Base-by-base conservation (phyloP, 2,113 vertebrate genomes). In the Larimichthys crocea region DNA sequence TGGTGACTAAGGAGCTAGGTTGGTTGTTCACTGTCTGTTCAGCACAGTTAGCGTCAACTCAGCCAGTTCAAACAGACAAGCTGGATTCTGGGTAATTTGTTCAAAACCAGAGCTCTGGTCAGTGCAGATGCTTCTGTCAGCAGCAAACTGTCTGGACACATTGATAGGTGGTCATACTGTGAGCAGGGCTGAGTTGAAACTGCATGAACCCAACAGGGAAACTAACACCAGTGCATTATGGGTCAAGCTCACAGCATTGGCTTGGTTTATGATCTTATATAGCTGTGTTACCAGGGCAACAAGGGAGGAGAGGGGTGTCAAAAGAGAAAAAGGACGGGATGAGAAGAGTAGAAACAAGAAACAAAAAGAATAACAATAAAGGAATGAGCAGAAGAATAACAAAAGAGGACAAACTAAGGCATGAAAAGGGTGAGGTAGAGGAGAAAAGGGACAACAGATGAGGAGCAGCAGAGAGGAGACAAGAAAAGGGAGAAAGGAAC, bases 401-500 rank as follows among this genome's bases (percentile, higher is more conserved):
- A 31, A 79, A 29, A 14, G 10, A 44, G 2, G 16, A 76, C 20
- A 42, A 69, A 60, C 20, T 16, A n/a, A 17, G 50, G 44, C 44
- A 22, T n/a, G 57, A 75, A 52, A 11, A 93, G 92, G 95, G 96
- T 93, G 95, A 96, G 95, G 94, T 94, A 95, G 81, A 96, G 95
- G 9, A 17, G 16, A 71, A 26, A 49, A 95, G 96, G 95, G 96
- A 96, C 95, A 66, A 53, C 7, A 42, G 35, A 40, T 40, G 20
- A 55, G 26, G 48, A 22, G 50, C 10, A 1, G 12, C 19, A 95
- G 93, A 94, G 94, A 94, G 96, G 95, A 95, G 91, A 96, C 92
- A 96, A 95, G 95, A 96, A 94, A 93, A 95, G 95, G 95, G 42
- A 26, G 22, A 49, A 73, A 95, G 95, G 94, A 96, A 96, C 92